These are phyloP conservation scores for Conopomorpha cramerella DNA, from an alignment of 1,140 invertebrate genomes.

Conservation along the genomic window DNA sequence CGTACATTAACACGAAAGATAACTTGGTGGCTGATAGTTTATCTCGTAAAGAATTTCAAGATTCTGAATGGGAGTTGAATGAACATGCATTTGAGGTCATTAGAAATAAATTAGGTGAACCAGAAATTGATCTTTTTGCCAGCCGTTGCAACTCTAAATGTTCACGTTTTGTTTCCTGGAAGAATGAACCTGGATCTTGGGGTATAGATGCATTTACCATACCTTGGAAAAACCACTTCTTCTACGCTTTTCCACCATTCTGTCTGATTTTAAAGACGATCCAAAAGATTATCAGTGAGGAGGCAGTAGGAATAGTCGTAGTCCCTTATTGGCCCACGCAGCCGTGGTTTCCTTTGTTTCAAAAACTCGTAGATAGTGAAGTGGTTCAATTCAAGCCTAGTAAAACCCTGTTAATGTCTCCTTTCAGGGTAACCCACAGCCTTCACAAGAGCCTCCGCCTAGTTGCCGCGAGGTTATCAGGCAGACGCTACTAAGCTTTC, in stretches of 20 bases:
- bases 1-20: constrained; percentile 10
- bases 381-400: constrained; percentile 3
- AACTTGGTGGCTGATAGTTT: constrained; percentile 12
- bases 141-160: constrained; percentile 14
- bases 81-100: background rate
- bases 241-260: constrained; percentile 19
- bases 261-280: constrained; percentile 8
- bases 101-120: constrained; percentile 1
- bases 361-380: constrained; percentile 1
- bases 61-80: constrained; percentile 7
- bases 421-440: constrained; percentile 6
- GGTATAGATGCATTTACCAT: constrained; percentile 16
- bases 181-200: constrained; percentile 8
- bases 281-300: constrained; percentile 14
- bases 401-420: constrained; percentile 6
- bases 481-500: constrained; percentile 4
- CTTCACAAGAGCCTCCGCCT: constrained; percentile 4
- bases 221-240: constrained; percentile 7
- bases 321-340: constrained; percentile 18
- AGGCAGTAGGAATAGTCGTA: constrained; percentile 14
- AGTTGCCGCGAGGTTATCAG: constrained; percentile 8
- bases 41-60: constrained; percentile 11
- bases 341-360: constrained; percentile 18
- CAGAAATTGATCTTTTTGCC: constrained; percentile 15
- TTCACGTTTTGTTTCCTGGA: constrained; percentile 14